Conservation (phyloP, 2,797 vertebrate genomes). For the Podargus strigoides region DNA sequence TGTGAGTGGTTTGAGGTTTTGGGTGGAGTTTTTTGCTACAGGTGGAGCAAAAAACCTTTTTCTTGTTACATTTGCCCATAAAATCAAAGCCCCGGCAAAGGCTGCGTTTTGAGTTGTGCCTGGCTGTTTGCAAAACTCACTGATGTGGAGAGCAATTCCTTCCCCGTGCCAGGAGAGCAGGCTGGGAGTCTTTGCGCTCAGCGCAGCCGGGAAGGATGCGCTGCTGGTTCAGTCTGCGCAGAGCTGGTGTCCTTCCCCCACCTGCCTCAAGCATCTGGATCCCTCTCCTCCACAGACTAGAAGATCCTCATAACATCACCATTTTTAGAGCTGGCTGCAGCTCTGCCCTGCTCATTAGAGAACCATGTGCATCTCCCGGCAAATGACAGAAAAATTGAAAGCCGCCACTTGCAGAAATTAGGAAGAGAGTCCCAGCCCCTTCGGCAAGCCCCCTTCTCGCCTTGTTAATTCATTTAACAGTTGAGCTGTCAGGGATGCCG, state of each 20-base stretch:
- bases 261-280: neutral
- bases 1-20: neutral
- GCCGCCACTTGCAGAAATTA: constrained; percentile 32
- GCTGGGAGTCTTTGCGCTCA: neutral
- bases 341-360: constrained; percentile 45
- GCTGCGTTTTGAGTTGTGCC: neutral
- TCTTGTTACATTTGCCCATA: neutral
- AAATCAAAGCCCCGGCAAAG: neutral
- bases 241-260: neutral
- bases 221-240: neutral
- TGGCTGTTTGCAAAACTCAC: neutral
- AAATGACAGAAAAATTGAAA: constrained; percentile 52
- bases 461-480: constrained; percentile 60
- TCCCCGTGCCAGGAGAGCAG: neutral
- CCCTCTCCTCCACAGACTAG: neutral
- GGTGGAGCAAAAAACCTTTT: neutral
- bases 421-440: constrained; percentile 8
- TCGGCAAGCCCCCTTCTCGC: constrained; percentile 25
- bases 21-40: neutral
- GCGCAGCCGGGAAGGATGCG: neutral
- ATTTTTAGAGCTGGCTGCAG: constrained; percentile 6
- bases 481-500: constrained; percentile 43
- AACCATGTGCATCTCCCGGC: constrained; percentile 3
- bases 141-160: neutral
- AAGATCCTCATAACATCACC: neutral